Evolutionary conservation across 2,888 invertebrate species (phyloP).

Genomic region (Athripsodes cinereus): DNA sequence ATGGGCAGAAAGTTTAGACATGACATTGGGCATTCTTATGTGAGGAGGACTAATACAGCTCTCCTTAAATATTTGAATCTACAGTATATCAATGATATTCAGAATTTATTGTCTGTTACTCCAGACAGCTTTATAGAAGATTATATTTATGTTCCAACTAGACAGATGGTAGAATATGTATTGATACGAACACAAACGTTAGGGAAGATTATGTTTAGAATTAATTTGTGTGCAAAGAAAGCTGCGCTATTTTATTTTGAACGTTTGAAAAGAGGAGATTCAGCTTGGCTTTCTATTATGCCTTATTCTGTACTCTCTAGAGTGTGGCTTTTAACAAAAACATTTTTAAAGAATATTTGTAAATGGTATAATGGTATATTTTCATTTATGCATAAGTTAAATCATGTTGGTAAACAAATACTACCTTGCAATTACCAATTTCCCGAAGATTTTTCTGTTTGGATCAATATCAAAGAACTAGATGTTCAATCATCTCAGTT

Average conservation of each 20-base stretch:
- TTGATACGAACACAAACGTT: slow-evolving; percentile 50
- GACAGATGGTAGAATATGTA: slow-evolving; percentile 54
- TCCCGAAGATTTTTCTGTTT: slow-evolving; percentile 43
- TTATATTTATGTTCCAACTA: slow-evolving; percentile 46
- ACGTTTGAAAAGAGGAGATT: slow-evolving; percentile 49
- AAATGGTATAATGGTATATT: slow-evolving; percentile 48
- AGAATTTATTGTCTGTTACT: slow-evolving; percentile 36
- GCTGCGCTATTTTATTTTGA: slow-evolving; percentile 47
- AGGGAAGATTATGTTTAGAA: slow-evolving; percentile 48
- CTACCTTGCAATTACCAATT: slow-evolving; percentile 42
- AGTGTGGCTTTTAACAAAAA: slow-evolving; percentile 48
- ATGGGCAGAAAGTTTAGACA: slow-evolving; percentile 53
- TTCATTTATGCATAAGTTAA: slow-evolving; percentile 37
- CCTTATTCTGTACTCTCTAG: slow-evolving; percentile 51
- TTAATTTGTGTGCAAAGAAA: slow-evolving; percentile 44
- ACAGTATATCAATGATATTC: slow-evolving; percentile 42
- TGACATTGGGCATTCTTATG: slow-evolving; percentile 51
- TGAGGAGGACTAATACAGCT: slow-evolving; percentile 50
- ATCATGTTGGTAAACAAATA: slow-evolving; percentile 44
- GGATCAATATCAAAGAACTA: slow-evolving; percentile 46
- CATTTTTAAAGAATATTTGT: slow-evolving; percentile 44
- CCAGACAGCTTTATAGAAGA: slow-evolving; percentile 33
- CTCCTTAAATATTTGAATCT: slow-evolving; percentile 46
- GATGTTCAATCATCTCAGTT: slow-evolving; percentile 32
- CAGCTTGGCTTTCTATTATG: slow-evolving; percentile 50